These are phyloP conservation scores for Bergia sp. DNA, from an alignment of 92 coral and sea anemone genomes.

Conservation along the genomic window DNA sequence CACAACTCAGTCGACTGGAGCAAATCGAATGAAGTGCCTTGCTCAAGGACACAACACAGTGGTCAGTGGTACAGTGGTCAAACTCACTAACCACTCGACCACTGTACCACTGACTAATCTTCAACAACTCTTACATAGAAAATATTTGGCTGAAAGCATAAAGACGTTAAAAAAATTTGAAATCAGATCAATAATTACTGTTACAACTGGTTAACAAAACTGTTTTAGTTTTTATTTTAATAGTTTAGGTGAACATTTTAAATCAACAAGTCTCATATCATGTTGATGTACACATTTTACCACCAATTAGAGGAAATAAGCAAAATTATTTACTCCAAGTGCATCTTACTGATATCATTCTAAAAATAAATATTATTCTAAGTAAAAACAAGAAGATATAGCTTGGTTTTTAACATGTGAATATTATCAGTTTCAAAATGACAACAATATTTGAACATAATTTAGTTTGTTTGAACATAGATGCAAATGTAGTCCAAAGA, in stretches of 20 bases:
- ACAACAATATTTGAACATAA: neutral
- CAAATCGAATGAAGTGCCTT: no score
- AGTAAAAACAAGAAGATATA: no score
- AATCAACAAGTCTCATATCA: neutral
- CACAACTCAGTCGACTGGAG: no score
- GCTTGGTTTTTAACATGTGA: neutral
- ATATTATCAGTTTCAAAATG: neutral
- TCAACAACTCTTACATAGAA: no score
- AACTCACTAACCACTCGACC: no score
- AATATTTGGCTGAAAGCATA: no score
- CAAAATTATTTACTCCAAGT: no score
- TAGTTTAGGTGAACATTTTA: neutral
- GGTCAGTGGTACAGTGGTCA: no score
- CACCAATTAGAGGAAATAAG: neutral
- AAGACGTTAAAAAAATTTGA: neutral
- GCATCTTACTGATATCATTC: no score
- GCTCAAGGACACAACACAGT: no score
- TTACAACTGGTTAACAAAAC: neutral
- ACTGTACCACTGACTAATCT: no score
- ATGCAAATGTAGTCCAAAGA: neutral
- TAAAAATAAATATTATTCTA: no score
- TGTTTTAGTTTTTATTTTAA: neutral
- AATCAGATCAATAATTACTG: neutral
- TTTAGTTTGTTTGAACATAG: neutral
- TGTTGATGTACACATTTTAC: neutral